Conservation (phyloP, 2,113 vertebrate species). For the Ceyx margarethae region DNA sequence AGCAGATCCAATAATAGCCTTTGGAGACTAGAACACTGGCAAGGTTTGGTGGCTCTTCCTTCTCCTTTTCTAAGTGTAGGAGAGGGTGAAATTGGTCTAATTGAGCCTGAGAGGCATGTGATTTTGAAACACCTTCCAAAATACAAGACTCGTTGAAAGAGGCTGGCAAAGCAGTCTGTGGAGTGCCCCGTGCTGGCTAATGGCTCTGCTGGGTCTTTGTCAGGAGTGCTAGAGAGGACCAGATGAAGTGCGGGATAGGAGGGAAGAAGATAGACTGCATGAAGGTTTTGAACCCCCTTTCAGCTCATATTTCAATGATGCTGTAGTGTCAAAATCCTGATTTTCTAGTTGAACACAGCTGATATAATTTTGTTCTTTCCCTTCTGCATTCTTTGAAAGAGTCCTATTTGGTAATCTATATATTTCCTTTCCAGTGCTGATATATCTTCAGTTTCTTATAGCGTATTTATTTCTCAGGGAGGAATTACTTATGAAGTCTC, state of each 20-base stretch:
- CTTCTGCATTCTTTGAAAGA: not conserved
- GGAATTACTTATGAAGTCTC: not conserved
- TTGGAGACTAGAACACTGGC: not conserved
- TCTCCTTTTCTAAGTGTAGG: not conserved
- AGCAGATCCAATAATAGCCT: not conserved
- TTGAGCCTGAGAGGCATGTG: not conserved
- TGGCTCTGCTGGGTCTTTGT: not conserved
- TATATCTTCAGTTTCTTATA: not conserved
- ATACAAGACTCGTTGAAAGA: not conserved
- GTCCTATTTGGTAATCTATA: accelerated
- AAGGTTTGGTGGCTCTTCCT: not conserved
- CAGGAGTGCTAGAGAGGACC: not conserved
- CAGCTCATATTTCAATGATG: not conserved
- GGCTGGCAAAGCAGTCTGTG: not conserved
- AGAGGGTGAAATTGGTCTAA: not conserved
- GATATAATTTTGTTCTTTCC: not conserved
- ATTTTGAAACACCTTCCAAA: not conserved
- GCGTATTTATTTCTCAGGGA: not conserved
- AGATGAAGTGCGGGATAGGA: no score
- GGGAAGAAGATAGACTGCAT: not conserved
- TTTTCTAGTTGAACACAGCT: not conserved
- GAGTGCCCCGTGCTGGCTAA: not conserved
- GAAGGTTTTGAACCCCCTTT: not conserved
- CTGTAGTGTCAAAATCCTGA: not conserved
- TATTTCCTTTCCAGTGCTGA: not conserved